These are phyloP conservation scores for Poecilia wingei DNA, from an alignment of 2,797 vertebrate species.

Conservation along the genomic window DNA sequence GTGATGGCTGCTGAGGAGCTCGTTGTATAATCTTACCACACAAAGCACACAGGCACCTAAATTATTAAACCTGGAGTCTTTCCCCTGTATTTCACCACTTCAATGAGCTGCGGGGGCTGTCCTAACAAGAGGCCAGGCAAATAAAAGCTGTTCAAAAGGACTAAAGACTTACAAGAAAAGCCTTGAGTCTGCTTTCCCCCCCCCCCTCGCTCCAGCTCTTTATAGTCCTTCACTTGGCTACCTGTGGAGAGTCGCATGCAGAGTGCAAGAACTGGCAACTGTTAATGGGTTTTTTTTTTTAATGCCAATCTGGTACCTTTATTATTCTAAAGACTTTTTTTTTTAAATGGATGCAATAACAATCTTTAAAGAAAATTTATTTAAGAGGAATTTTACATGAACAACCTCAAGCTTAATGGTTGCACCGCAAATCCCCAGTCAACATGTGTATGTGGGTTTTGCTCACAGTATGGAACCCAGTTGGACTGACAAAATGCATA, in stretches of 20 bases:
- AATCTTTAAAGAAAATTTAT: neutral
- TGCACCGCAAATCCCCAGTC: neutral
- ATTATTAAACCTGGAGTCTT: slow-evolving; percentile 77
- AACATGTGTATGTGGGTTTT: neutral
- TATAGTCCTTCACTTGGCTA: slow-evolving; percentile 6
- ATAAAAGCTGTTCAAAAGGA: slow-evolving; percentile 23
- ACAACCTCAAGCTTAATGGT: neutral
- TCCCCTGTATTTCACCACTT: slow-evolving; percentile 67
- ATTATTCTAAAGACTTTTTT: neutral
- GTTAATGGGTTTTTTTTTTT: neutral
- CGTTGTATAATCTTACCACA: slow-evolving; percentile 74
- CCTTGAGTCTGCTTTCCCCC: neutral
- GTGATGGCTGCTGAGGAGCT: slow-evolving; percentile 47
- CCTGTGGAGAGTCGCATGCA: slow-evolving; percentile 35
- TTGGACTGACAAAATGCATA: neutral
- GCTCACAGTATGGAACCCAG: neutral
- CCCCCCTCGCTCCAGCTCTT: neutral
- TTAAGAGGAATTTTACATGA: neutral
- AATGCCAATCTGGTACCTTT: neutral
- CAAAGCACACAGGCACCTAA: slow-evolving; percentile 64
- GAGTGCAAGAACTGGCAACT: slow-evolving; percentile 3
- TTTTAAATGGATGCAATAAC: no score
- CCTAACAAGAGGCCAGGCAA: slow-evolving; percentile 26
- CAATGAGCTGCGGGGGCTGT: slow-evolving; percentile 50
- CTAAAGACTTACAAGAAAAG: slow-evolving; percentile 29